Percentiles rank a stretch among this genome's conserved stretches.
Evolutionary conservation across 2,797 vertebrate species (phyloP).

Genomic region (Sebastiscus tertius): DNA sequence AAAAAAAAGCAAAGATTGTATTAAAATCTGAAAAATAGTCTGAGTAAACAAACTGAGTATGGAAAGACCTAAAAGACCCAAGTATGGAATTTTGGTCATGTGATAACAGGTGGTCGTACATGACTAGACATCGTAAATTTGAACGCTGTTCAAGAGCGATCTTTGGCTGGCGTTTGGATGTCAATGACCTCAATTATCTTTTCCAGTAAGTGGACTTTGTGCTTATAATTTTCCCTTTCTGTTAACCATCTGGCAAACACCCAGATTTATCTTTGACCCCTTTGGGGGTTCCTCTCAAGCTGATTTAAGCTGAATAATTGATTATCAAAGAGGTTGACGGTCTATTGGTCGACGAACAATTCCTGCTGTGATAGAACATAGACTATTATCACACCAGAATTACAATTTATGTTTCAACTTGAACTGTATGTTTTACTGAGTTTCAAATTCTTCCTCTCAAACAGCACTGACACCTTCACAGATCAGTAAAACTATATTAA

Average conservation of each 20-base stretch:
- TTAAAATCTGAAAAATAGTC: neutral
- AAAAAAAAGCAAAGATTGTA: neutral
- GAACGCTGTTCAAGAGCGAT: neutral
- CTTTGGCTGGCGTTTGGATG: neutral
- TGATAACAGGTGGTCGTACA: no score
- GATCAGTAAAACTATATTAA: no score
- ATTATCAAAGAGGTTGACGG: no score
- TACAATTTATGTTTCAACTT: no score
- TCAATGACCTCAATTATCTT: neutral
- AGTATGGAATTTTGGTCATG: neutral
- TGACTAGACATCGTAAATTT: no score
- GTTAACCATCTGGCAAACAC: neutral
- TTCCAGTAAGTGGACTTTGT: neutral
- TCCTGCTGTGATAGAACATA: neutral
- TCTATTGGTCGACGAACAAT: neutral
- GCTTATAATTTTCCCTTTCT: neutral
- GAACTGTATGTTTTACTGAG: no score
- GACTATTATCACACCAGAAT: neutral
- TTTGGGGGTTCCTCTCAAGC: neutral
- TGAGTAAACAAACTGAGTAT: no score
- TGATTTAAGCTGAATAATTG: neutral
- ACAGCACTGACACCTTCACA: neutral
- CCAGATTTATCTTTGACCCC: neutral
- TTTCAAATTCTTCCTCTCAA: no score
- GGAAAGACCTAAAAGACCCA: neutral